Percentiles rank a stretch among this genome's conserved stretches.
Evolutionary conservation across 2,113 vertebrate species (phyloP).

Genomic region (Raja brachyura): DNA sequence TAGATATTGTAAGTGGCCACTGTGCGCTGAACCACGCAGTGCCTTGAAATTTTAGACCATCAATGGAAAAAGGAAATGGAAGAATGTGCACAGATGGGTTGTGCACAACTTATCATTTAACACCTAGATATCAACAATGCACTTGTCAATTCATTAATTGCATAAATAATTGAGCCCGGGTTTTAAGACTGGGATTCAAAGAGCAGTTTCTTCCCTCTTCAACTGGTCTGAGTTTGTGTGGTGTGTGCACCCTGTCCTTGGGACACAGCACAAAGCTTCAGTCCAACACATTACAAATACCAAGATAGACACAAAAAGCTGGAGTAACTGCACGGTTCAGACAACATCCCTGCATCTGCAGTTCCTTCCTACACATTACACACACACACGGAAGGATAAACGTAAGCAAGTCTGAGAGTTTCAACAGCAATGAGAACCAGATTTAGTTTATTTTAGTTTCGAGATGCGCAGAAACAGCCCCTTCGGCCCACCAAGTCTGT

Average conservation of each 20-base stretch:
- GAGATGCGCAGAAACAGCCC: too few species aligned
- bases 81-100: conserved; percentile 33
- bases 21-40: conserved; percentile 20
- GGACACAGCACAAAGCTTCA: not conserved
- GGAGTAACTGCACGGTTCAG: too few species aligned
- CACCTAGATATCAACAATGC: conserved; percentile 6
- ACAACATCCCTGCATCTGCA: too few species aligned
- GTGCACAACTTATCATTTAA: conserved; percentile 17
- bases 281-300: not conserved
- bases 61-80: conserved; percentile 26
- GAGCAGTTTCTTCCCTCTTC: not conserved
- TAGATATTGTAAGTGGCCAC: not conserved
- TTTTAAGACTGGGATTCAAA: not conserved
- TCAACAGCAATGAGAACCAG: not conserved
- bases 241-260: not conserved
- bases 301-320: too few species aligned
- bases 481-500: too few species aligned
- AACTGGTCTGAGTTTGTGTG: not conserved
- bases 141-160: conserved; percentile 22
- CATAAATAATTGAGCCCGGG: conserved; percentile 27
- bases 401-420: not conserved
- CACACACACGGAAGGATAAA: not conserved
- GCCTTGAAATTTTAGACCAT: conserved; percentile 35
- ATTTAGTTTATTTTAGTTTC: too few species aligned
- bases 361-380: too few species aligned